Base-by-base conservation (phyloP, 1,140 invertebrate genomes). In the Halesus radiatus region DNA sequence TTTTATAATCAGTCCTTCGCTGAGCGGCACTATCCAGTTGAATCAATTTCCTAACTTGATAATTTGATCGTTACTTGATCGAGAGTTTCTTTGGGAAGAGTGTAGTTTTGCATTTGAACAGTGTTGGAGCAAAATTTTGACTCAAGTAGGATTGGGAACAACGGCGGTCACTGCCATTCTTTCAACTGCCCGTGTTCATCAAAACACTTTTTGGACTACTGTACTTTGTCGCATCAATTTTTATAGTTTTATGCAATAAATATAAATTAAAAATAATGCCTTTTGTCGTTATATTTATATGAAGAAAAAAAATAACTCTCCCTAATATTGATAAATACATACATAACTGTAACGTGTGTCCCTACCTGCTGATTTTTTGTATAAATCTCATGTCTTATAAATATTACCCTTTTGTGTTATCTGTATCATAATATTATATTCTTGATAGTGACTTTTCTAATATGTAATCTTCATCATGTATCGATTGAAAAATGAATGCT, bases 361-460 rank as follows among this genome's bases (percentile, higher is more conserved):
- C 26, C 15, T 64, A 64, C 23, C 60, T 64, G 16, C 23, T 66
- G 29, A 32, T 66, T 26, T 66, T 66, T 29, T 26, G n/a, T 26
- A 8, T 66, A 56, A 56, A 18, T 8, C n/a, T 18, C n/a, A 18
- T 56, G 16, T 60, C 18, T 60, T 10, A 23, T 60, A 60, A 20
- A 58, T 64, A 64, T 58, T 29, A 10, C 16, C 22, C n/a, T 32
- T n/a, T 66, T 66, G 62, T 66, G 62, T 66, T 66, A 29, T 13
- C 13, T 45, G 37, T 45, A 45, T 45, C 37, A 45, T 45, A 45
- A 45, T 45, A 45, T 45, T 66, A 66, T 66, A 66, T 66, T 66
- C 62, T 32, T 66, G 23, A 26, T 66, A 66, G 62, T 66, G 22
- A 26, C 23, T 66, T 66, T 66, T 66, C 26, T n/a, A 66, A 66